Base-by-base conservation (phyloP, 1,140 invertebrate genomes). In the Eulimnadia texana region DNA sequence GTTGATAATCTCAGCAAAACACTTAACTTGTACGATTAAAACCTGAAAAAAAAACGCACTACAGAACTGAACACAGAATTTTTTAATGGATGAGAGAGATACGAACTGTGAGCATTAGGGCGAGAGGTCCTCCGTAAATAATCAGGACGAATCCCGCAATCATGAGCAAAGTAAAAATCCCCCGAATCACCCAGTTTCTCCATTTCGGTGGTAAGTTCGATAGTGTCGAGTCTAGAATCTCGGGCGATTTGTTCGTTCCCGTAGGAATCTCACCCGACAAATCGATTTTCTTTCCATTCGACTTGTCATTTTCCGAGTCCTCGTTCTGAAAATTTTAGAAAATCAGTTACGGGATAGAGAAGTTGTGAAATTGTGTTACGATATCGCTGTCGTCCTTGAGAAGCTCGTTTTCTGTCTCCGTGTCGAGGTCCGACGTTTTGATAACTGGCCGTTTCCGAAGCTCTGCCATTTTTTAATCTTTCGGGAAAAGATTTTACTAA, bases 1-100 rank as follows among this genome's bases (percentile, higher is more conserved):
- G 67, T 95, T 96, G 72, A 99, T 99, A 60, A 99, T 99, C 77
- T 99, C 97, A 74, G 94, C 90, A 75, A 99, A 99, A 76, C 97
- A 99, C 81, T 98, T 98, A 25, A 99, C 91, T 85, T 99, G 97
- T 3, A 99, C 91, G 58, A 89, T 74, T 63, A 99, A 77, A 2
- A 93, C 93, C 94, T 98, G 72, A 59, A 79, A 79, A 19, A 56
- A 27, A 22, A 52, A n/a, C 16, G 22, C 22, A 52, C 19, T 3
- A 6, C 3, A 9, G 50, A 67, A 68, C 66, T 68, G 64, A 33
- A 64, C n/a, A n/a, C n/a, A n/a, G 60, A 66, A 42, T 58, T n/a
- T n/a, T n/a, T n/a, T n/a, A n/a, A n/a, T n/a, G n/a, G n/a, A n/a
- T n/a, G 16, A 19, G 10, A 42, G 22, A 19, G 24, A 24, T 3